Conservation (phyloP, 2,888 invertebrate genomes). For the Drymonia ruficornis region DNA sequence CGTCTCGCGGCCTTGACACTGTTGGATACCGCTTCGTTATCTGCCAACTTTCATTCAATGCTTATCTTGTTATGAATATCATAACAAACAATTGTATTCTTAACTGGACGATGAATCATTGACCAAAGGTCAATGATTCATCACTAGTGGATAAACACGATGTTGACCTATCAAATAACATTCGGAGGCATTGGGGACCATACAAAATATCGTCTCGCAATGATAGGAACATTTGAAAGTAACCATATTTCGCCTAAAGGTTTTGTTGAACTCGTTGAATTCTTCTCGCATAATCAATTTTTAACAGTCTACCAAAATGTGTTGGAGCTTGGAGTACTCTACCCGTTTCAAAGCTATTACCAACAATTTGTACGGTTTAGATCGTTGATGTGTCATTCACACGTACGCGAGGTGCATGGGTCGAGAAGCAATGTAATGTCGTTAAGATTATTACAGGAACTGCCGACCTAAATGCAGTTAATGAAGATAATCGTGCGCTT, state of each 20-base stretch:
- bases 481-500: slow-evolving; percentile 48
- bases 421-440: slow-evolving; percentile 26
- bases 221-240: not conserved
- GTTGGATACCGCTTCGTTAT: slow-evolving; percentile 55
- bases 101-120: slow-evolving; percentile 13
- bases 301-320: slow-evolving; percentile 12
- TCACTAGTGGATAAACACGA: not conserved
- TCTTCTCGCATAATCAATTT: slow-evolving; percentile 16
- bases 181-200: not conserved
- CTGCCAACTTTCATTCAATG: slow-evolving; percentile 71
- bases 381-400: slow-evolving; percentile 36
- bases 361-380: slow-evolving; percentile 14
- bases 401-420: slow-evolving; percentile 14
- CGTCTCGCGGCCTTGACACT: slow-evolving; percentile 66
- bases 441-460: slow-evolving; percentile 41
- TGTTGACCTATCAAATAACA: not conserved
- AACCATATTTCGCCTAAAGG: slow-evolving; percentile 1
- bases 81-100: slow-evolving; percentile 11
- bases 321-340: slow-evolving; percentile 7
- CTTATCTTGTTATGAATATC: slow-evolving; percentile 41
- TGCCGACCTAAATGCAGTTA: slow-evolving; percentile 46
- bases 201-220: not conserved
- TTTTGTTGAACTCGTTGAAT: slow-evolving; percentile 8
- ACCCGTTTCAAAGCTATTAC: slow-evolving; percentile 13
- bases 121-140: too few relatives aligned